Conservation (phyloP, 2,113 vertebrate genomes). For the Eira barbara region DNA sequence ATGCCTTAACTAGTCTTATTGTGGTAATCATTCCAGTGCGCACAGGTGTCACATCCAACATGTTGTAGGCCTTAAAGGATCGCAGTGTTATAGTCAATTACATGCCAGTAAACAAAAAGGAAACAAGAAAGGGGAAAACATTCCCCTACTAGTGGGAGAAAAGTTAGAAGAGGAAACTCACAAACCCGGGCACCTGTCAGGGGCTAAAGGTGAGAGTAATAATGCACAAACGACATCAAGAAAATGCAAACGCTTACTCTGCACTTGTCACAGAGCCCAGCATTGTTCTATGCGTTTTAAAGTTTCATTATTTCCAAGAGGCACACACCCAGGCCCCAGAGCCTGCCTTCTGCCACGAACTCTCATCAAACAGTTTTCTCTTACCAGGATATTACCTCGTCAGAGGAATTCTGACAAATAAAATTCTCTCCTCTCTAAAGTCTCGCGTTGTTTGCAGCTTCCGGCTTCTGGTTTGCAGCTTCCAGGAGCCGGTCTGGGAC, state of each 20-base stretch:
- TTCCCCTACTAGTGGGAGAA: neutral
- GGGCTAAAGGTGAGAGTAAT: neutral
- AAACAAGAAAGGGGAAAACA: neutral
- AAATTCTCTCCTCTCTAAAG: too few species aligned
- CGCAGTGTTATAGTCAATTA: neutral
- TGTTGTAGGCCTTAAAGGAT: neutral
- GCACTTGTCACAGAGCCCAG: neutral
- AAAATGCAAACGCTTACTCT: accelerated
- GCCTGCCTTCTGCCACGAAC: neutral
- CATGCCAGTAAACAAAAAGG: neutral
- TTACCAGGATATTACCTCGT: neutral
- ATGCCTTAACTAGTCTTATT: neutral
- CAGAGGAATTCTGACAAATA: neutral
- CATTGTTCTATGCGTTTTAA: neutral
- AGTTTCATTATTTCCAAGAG: neutral
- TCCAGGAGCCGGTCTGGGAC: accelerated
- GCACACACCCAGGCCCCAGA: neutral
- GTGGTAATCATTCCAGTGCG: neutral
- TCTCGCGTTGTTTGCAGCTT: neutral
- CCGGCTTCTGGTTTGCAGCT: accelerated
- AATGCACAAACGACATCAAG: neutral
- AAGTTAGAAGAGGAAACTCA: neutral
- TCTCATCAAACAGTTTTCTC: neutral
- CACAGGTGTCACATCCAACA: too few species aligned
- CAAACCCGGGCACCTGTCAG: neutral